Evolutionary conservation across 2,113 vertebrate genomes (phyloP).

Genomic region (Leucosticte australis): DNA sequence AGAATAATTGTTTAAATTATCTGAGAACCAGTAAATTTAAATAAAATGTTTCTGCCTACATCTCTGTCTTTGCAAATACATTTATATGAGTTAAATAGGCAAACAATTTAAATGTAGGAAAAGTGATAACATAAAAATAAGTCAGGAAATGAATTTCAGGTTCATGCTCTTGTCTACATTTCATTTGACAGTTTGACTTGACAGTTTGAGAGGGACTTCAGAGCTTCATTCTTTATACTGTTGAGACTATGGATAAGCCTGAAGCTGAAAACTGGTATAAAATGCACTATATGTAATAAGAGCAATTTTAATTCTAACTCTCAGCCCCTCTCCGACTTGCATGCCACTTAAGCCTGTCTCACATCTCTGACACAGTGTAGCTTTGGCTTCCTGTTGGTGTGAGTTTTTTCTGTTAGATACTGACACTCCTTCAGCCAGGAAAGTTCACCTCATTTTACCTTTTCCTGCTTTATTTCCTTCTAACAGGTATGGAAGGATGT

Average conservation of each 20-base stretch:
- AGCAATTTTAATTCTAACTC: conserved; percentile 61
- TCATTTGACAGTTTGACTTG: conserved; percentile 92
- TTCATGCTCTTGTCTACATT: conserved; percentile 77
- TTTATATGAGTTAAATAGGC: neutral
- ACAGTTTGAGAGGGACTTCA: conserved; percentile 84
- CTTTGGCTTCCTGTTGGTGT: conserved; percentile 50
- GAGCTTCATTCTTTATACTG: conserved; percentile 77
- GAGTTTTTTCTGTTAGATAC: conserved; percentile 35
- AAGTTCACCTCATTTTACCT: neutral
- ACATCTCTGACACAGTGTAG: conserved; percentile 22
- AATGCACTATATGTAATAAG: conserved; percentile 32
- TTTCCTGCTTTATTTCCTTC: conserved; percentile 26
- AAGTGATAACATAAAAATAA: neutral
- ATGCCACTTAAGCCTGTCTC: conserved; percentile 69
- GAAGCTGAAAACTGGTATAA: conserved; percentile 83
- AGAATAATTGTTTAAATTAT: neutral
- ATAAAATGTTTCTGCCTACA: neutral
- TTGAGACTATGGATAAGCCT: conserved; percentile 83
- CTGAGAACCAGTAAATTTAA: neutral
- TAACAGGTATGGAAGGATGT: neutral
- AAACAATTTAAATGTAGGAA: neutral
- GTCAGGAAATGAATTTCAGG: conserved; percentile 9
- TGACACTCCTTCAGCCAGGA: conserved; percentile 18
- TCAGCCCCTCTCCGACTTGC: conserved; percentile 64
- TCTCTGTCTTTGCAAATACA: neutral